Evolutionary conservation across 2,888 invertebrate species (phyloP).

Genomic region (Ornithoptera alexandrae): DNA sequence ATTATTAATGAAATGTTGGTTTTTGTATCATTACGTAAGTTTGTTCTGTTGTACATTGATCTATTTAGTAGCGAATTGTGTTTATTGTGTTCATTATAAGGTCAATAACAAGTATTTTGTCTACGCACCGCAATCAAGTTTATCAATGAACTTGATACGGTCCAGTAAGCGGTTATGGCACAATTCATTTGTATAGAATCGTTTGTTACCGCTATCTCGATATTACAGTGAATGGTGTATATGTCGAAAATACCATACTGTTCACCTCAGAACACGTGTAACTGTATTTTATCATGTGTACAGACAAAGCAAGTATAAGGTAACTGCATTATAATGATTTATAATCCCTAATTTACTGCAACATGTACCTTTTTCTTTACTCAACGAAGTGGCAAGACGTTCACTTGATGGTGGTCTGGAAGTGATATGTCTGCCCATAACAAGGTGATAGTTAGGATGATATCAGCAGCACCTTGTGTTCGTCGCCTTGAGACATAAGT

Average conservation of each 20-base stretch:
- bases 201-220: conserved; percentile 37
- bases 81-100: conserved; percentile 55
- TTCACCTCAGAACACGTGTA: too few species aligned
- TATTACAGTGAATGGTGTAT: conserved; percentile 25
- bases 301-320: too few species aligned
- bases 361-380: too few species aligned
- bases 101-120: conserved; percentile 41
- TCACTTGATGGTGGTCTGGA: too few species aligned
- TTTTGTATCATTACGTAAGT: background rate
- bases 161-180: conserved; percentile 55
- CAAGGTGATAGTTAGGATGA: too few species aligned
- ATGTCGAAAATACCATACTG: background rate
- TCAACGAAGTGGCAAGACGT: too few species aligned
- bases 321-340: too few species aligned
- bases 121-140: conserved; percentile 53
- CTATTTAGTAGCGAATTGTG: conserved; percentile 13
- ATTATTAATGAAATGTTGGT: background rate
- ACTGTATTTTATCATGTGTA: too few species aligned
- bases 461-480: too few species aligned
- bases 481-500: too few species aligned
- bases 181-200: conserved; percentile 44
- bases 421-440: too few species aligned
- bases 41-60: conserved; percentile 10
- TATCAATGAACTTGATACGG: conserved; percentile 71
- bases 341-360: too few species aligned